Base-by-base conservation (phyloP, 2,888 invertebrate species). In the Caenorhabditis virilis region DNA sequence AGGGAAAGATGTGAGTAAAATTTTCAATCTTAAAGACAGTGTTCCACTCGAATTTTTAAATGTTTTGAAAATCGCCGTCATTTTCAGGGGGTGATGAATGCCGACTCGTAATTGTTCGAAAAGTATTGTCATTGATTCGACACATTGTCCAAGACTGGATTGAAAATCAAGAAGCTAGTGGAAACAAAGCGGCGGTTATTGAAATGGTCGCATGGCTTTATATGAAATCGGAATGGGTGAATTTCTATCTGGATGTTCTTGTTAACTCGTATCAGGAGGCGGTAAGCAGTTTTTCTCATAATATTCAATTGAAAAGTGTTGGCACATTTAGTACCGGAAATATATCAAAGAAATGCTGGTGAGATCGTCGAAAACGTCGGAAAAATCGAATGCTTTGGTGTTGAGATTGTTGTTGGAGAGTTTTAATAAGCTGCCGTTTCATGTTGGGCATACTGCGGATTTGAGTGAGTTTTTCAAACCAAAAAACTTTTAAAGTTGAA, bases 31-130 rank as follows among this genome's bases (percentile, higher is more conserved):
- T 35, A n/a, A n/a, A n/a, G n/a, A n/a, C n/a, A n/a, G n/a, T n/a
- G n/a, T n/a, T n/a, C n/a, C 18, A 25, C 5, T 20, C 41, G 6
- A 30, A 30, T 30, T 30, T 6, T 27, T 6, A 23, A 20, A 11
- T n/a, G 9, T n/a, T n/a, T n/a, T n/a, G n/a, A n/a, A n/a, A n/a
- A n/a, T n/a, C n/a, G n/a, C n/a, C n/a, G n/a, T n/a, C n/a, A n/a
- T 41, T n/a, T 43, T 54, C 22, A 57, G 54, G 65, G 59, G 56
- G 51, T 2, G 65, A 65, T 30, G 65, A 59, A n/a, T 55, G 51
- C 9, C 51, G 55, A 27, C 25, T 65, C 2, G 39, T 56, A 2
- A 52, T 65, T 23, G 65, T 65, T 9, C 47, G 52, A 20, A 60
- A 65, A 33, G 47, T 51, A 13, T 49, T 56, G n/a, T 48, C 59